Conservation (phyloP, 1,140 invertebrate species). For the Stegodyphus dumicola region DNA sequence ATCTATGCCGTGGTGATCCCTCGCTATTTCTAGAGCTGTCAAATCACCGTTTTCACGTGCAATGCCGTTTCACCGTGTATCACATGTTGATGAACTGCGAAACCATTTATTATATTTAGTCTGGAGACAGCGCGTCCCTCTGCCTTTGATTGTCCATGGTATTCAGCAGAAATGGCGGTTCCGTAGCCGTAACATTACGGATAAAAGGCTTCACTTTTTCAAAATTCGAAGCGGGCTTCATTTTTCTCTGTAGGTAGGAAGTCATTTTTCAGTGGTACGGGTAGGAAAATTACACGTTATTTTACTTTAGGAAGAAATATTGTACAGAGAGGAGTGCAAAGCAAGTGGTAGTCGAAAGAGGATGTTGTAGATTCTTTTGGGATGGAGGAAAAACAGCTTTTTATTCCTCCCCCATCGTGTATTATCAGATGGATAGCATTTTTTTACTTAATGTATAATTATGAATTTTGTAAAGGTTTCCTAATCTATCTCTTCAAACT, state of each 20-base stretch:
- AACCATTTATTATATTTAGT: constrained; percentile 30
- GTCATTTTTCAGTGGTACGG: constrained; percentile 26
- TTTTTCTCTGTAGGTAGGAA: constrained; percentile 31
- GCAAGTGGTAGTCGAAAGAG: no score
- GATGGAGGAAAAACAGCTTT: no score
- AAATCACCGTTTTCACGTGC: neutral
- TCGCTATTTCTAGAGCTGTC: no score
- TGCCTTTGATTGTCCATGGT: neutral
- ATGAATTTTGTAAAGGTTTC: no score
- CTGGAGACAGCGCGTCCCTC: constrained; percentile 19
- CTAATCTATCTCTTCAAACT: no score
- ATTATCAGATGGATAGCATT: no score
- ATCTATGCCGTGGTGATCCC: no score
- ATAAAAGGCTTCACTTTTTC: constrained; percentile 39
- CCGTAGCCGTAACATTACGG: constrained; percentile 13
- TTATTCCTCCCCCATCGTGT: no score
- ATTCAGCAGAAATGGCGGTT: constrained; percentile 15
- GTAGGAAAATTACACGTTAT: constrained; percentile 4
- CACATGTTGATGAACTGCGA: constrained; percentile 31
- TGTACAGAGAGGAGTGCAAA: neutral
- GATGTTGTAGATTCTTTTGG: no score
- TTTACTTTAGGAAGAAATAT: constrained; percentile 13
- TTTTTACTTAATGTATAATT: no score
- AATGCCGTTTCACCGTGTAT: neutral
- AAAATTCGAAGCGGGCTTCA: constrained; percentile 20